Evolutionary conservation across 2,797 vertebrate genomes (phyloP).

Genomic region (Schizopygopsis malacanthus): DNA sequence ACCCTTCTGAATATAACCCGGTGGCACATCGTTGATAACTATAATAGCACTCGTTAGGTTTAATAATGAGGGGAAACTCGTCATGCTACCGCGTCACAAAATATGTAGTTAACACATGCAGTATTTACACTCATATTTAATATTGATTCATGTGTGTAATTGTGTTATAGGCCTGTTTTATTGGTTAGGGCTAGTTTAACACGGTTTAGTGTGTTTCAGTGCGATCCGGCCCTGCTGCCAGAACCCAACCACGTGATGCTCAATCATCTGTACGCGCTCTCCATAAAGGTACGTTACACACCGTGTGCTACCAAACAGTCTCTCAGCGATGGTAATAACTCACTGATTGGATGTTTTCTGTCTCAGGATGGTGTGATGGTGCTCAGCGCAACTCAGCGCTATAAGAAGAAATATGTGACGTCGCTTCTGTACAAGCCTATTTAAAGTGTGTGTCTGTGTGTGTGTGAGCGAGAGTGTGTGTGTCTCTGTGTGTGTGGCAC

Average conservation of each 20-base stretch:
- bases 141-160: background rate
- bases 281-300: conserved; percentile 86
- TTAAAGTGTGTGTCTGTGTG: conserved; percentile 54
- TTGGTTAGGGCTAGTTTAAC: background rate
- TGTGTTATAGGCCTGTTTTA: too few relatives aligned
- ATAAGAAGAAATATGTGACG: conserved; percentile 99
- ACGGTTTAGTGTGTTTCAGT: conserved; percentile 73
- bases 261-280: conserved; percentile 95
- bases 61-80: background rate
- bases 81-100: background rate
- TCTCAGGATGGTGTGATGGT: conserved; percentile 95
- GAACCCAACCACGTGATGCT: conserved; percentile 99
- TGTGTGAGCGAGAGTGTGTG: too few relatives aligned
- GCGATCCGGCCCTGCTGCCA: conserved; percentile 93
- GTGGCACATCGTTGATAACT: background rate
- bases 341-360: conserved; percentile 20
- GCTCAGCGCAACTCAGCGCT: conserved; percentile 94
- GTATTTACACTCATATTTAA: background rate
- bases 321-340: background rate
- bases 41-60: background rate
- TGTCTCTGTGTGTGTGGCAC: too few relatives aligned
- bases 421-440: conserved; percentile 98
- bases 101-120: background rate
- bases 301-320: background rate
- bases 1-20: background rate